Evolutionary conservation across 2,113 vertebrate genomes (phyloP), one percentile per base, ranked within the genome.

Genomic region (Ifrita kowaldi): DNA sequence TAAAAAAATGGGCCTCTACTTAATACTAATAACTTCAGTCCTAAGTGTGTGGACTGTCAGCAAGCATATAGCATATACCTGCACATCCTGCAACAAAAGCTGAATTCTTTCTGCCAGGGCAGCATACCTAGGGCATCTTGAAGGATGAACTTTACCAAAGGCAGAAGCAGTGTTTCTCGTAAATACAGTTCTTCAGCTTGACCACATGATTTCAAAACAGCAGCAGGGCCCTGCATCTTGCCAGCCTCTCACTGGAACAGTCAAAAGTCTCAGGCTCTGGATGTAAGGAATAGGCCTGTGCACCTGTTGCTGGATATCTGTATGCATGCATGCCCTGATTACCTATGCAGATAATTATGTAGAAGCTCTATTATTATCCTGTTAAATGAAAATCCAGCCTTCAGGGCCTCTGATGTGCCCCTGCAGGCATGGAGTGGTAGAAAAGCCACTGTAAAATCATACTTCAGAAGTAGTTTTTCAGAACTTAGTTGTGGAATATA

Each of bases 271-370:
- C 41, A 55, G 28, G 50, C 37, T 73, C 30, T 65, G 46, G 3
- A 37, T 76, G 75, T 79, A 91, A 96, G 87, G n/a, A 85, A 65
- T 85, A 89, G 59, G n/a, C 9, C 47, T 47, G 27, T 59, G 59
- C 82, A 93, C 63, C 91, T 95, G 75, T 80, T 91, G 9, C 47
- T 69, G 63, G 24, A 12, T 35, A 69, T 95, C 70, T 69, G 57
- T 52, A 52, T 28, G 37, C 62, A 24, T 67, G 52, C 41, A 35
- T 55, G 27, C 19, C 30, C 42, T 67, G 83, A 95, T 63, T 85
- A 63, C 49, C 35, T 89, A n/a, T 16, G 33, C n/a, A 85, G 62
- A 77, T 41, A 35, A 74, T 57, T 50, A 81, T 27, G 67, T 41
- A 67, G 68, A 55, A 92, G 21, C 30, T 83, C 60, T 78, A 17